Evolutionary conservation across 2,888 invertebrate species (phyloP).

Genomic region (Sphinx pinastri): DNA sequence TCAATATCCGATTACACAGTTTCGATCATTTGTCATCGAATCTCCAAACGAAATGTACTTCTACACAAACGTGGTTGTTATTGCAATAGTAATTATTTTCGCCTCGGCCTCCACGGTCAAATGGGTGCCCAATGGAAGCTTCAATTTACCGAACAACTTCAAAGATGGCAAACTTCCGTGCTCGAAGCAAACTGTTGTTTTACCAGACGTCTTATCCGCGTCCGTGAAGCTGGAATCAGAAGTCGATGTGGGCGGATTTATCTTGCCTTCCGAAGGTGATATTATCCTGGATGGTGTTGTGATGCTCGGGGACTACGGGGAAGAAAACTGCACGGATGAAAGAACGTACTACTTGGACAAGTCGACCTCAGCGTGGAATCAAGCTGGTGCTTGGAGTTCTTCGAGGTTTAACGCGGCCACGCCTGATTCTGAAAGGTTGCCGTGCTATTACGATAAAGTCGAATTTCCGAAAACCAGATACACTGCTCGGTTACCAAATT

Average conservation of each 20-base stretch:
- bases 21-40: conserved; percentile 50
- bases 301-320: conserved; percentile 54
- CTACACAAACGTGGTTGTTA: conserved; percentile 27
- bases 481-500: conserved; percentile 57
- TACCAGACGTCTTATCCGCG: conserved; percentile 59
- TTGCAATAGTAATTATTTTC: conserved; percentile 43
- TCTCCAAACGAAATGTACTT: conserved; percentile 30
- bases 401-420: conserved; percentile 72
- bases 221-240: conserved; percentile 55
- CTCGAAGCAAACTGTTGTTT: conserved; percentile 69
- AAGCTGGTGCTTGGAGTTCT: conserved; percentile 74
- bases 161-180: conserved; percentile 67
- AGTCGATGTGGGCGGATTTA: conserved; percentile 55
- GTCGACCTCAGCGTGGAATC: conserved; percentile 60
- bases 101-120: conserved; percentile 58
- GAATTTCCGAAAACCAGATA: conserved; percentile 64
- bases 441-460: conserved; percentile 74
- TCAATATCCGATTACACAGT: conserved; percentile 63
- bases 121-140: conserved; percentile 69
- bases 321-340: conserved; percentile 56
- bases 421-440: conserved; percentile 77
- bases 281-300: conserved; percentile 63
- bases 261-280: conserved; percentile 72
- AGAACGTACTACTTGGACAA: conserved; percentile 63
- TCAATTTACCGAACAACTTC: conserved; percentile 66